Percentiles rank a stretch among this genome's conserved stretches.
Conservation (phyloP, 2,113 vertebrate genomes). For the Motacilla tschutschensis region DNA sequence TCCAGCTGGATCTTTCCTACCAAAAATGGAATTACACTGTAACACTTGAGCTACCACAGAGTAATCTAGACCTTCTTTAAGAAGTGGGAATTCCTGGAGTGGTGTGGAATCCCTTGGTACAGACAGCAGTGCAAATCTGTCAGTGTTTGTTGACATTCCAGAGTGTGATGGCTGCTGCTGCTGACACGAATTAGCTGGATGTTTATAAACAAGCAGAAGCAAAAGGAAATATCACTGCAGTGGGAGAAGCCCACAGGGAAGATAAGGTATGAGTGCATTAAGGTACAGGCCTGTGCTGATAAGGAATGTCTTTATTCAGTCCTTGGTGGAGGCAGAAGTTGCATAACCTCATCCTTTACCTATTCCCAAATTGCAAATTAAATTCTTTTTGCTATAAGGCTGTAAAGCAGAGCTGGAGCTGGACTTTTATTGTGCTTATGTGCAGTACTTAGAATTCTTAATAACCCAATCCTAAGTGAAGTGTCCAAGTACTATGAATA, state of each 20-base stretch:
- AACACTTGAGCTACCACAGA: background rate
- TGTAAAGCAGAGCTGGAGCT: background rate
- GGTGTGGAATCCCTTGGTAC: background rate
- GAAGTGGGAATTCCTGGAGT: background rate
- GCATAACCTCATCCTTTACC: background rate
- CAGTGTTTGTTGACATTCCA: background rate
- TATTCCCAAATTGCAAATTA: constrained; percentile 7
- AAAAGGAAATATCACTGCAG: background rate
- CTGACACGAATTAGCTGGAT: background rate
- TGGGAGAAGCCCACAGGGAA: background rate
- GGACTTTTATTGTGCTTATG: constrained; percentile 5
- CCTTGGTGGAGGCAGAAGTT: background rate
- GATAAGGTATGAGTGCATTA: background rate
- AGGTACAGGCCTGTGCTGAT: background rate
- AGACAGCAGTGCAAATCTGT: background rate
- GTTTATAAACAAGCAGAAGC: background rate
- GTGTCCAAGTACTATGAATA: constrained; percentile 19
- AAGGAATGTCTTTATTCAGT: background rate
- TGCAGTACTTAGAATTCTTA: constrained; percentile 28
- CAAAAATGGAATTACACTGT: background rate
- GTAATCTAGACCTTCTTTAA: background rate
- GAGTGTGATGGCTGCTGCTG: background rate
- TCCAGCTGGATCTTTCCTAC: background rate
- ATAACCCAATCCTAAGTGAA: constrained; percentile 27
- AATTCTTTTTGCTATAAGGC: background rate